phyloP scores from a whole-genome alignment of 2,113 vertebrate genomes.

The Eidolon helvum region DNA sequence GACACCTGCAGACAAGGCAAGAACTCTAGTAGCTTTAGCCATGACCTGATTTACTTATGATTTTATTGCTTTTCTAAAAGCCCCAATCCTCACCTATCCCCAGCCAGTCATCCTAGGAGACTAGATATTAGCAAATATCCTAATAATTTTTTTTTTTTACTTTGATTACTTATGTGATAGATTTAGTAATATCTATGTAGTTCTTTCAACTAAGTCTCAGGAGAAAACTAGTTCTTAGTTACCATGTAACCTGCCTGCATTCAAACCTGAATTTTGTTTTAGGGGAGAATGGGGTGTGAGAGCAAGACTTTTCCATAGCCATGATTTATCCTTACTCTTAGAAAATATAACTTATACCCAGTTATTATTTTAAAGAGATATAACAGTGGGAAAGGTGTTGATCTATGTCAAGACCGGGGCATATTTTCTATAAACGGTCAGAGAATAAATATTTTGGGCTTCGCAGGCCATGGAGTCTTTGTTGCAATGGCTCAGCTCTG shows the following conservation, averaged over 20 bases:
- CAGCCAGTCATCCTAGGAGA: background rate
- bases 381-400: background rate
- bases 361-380: background rate
- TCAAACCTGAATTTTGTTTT: background rate
- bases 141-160: background rate
- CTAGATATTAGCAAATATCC: background rate
- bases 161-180: background rate
- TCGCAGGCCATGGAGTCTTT: background rate
- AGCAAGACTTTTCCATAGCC: background rate
- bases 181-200: background rate
- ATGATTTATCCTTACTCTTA: background rate
- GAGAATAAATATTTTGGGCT: background rate
- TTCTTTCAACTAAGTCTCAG: background rate
- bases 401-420: background rate
- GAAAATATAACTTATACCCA: background rate
- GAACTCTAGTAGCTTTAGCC: conserved; percentile 43
- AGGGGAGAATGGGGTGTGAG: background rate
- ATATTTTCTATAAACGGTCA: background rate
- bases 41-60: background rate
- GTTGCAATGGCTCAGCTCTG: background rate
- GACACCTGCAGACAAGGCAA: conserved; percentile 98
- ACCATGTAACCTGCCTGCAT: background rate
- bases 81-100: background rate
- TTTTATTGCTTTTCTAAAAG: background rate
- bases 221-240: background rate